These are phyloP conservation scores for Hanleya hanleyi DNA, from an alignment of 2,888 invertebrate species.

Conservation along the genomic window DNA sequence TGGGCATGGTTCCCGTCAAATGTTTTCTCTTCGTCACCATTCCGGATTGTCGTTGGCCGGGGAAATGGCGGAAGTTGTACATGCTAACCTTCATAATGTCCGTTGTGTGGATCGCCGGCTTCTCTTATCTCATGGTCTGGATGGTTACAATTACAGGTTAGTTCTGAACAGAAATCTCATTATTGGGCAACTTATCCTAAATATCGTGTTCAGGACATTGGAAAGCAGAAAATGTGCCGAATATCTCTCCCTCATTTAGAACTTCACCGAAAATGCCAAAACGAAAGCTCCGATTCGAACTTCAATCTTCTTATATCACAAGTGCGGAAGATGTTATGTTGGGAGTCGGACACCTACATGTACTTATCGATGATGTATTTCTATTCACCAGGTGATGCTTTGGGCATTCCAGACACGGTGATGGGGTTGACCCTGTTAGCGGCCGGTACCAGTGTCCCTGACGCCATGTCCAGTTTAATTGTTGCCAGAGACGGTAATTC, in stretches of 20 bases:
- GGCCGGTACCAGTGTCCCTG: slow-evolving; percentile 71
- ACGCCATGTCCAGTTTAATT: slow-evolving; percentile 67
- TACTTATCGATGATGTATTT: too few species aligned
- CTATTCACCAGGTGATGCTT: slow-evolving; percentile 66
- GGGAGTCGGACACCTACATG: too few species aligned
- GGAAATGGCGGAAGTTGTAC: slow-evolving; percentile 59
- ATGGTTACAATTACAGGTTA: slow-evolving; percentile 68
- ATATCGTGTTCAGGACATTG: too few species aligned
- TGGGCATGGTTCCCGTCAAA: slow-evolving; percentile 90
- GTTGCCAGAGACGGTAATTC: slow-evolving; percentile 67
- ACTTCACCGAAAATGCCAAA: too few species aligned
- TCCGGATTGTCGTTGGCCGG: slow-evolving; percentile 83
- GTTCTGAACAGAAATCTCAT: background rate
- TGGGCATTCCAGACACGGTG: slow-evolving; percentile 70
- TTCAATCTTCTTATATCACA: too few species aligned
- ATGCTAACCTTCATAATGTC: slow-evolving; percentile 65
- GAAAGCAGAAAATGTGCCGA: too few species aligned
- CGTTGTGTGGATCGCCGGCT: slow-evolving; percentile 65
- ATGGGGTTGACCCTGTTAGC: slow-evolving; percentile 70
- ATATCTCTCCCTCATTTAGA: too few species aligned
- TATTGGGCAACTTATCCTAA: too few species aligned
- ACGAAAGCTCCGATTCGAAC: too few species aligned
- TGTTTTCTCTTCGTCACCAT: slow-evolving; percentile 89
- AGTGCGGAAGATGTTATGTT: too few species aligned
- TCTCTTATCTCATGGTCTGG: slow-evolving; percentile 71